A percentile compares a stretch with the other conserved stretches of the same genome.
phyloP scores from a whole-genome alignment of 1,140 invertebrate genomes.

The Aphis gossypii region DNA sequence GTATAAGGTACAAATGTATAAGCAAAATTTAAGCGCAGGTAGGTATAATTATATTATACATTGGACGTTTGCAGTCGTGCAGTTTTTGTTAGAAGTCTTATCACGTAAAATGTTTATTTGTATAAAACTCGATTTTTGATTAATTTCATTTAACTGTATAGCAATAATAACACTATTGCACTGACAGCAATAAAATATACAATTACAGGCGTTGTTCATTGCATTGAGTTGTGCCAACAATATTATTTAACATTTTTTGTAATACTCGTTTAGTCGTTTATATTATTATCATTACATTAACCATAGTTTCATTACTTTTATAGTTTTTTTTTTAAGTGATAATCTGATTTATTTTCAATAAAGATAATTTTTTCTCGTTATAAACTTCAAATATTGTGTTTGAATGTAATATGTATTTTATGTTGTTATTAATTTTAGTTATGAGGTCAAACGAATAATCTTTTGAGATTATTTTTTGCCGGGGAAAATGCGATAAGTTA shows the following conservation, averaged over 20 bases:
- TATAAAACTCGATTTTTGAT: not conserved
- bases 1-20: not conserved
- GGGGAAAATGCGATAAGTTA: not conserved
- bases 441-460: slow-evolving; percentile 16
- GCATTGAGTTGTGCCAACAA: not conserved
- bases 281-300: not conserved
- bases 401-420: not conserved
- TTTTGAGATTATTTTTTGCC: not conserved
- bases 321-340: slow-evolving; percentile 1
- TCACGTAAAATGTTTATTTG: not conserved
- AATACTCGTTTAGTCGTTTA: not conserved
- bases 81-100: not conserved
- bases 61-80: not conserved
- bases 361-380: not conserved
- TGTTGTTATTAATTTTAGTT: not conserved
- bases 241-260: not conserved
- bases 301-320: not conserved
- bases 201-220: not conserved
- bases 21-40: not conserved
- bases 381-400: not conserved
- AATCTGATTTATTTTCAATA: not conserved
- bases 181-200: not conserved
- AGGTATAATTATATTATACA: not conserved
- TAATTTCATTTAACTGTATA: not conserved
- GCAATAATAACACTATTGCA: not conserved